Base-by-base conservation (phyloP, 2,797 vertebrate species). In the Serranus cabrilla region DNA sequence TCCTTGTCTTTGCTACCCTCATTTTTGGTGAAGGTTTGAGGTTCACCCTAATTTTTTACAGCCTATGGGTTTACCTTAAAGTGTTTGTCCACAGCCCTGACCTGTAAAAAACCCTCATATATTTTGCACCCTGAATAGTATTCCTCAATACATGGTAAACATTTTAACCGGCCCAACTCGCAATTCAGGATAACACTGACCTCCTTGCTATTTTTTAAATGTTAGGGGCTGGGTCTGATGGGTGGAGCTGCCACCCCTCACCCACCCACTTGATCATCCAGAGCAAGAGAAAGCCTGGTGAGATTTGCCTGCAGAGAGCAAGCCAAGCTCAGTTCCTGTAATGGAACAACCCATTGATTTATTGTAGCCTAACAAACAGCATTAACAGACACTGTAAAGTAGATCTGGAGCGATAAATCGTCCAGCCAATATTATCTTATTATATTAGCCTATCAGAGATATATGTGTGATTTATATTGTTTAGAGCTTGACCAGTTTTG, bases 241-340 rank as follows among this genome's bases (percentile, higher is more conserved):
- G 69, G 54, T 85, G 67, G 61, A 83, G 70, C 70, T 55, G 37
- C 55, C 43, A 56, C 70, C 45, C 1, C 67, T 74, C 55, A 66
- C 61, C 50, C 75, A 69, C 56, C n/a, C 34, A 65, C 43, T 52
- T 66, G 21, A 62, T 42, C 2, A 18, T 46, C 42, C 79, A 16
- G 45, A 60, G 31, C 61, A 72, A 11, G 25, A 59, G 58, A 34
- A 50, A 67, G 69, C 45, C 16, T 63, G 46, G 13, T 20, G 56
- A 43, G 21, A 62, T 57, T 11, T 42, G 50, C 54, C 34, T 72
- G 61, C n/a, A 69, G 40, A 57, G 27, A 43, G 31, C 20, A 23
- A 57, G 14, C 59, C 21, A 14, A 47, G 27, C 50, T 49, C 31
- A 61, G 27, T 16, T 18, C 39, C 23, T 45, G 40, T 50, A 55